These are phyloP conservation scores for Nomada lathburiana DNA, from an alignment of 2,888 invertebrate species.

Conservation along the genomic window DNA sequence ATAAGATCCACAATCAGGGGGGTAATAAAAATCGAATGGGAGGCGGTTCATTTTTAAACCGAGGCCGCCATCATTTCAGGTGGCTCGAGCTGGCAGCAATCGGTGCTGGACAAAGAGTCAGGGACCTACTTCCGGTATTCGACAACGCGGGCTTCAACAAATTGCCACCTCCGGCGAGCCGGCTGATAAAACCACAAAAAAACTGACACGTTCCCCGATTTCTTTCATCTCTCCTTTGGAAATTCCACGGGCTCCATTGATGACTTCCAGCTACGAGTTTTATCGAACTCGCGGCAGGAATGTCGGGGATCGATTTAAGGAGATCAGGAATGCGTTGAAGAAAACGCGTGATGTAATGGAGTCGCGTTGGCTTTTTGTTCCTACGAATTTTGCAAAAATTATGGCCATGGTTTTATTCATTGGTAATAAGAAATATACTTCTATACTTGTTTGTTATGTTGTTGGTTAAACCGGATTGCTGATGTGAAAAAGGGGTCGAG, in stretches of 20 bases:
- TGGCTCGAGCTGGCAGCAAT: slow-evolving; percentile 89
- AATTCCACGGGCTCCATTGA: slow-evolving; percentile 25
- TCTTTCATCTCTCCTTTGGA: slow-evolving; percentile 24
- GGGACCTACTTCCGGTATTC: slow-evolving; percentile 92
- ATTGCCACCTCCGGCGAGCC: slow-evolving; percentile 92
- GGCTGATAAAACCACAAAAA: slow-evolving; percentile 89
- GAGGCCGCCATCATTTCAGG: slow-evolving; percentile 58
- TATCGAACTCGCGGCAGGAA: slow-evolving; percentile 4
- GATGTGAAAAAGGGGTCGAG: no score
- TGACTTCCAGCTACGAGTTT: background rate
- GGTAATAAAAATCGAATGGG: slow-evolving; percentile 19
- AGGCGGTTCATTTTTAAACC: slow-evolving; percentile 47
- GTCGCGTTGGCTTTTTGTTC: slow-evolving; percentile 25
- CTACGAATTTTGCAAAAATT: background rate
- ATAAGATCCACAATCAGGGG: background rate
- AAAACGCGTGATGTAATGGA: slow-evolving; percentile 5
- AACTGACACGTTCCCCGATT: slow-evolving; percentile 75
- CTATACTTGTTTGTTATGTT: no score
- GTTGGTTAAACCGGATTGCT: no score
- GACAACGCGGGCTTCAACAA: slow-evolving; percentile 94
- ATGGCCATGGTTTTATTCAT: no score
- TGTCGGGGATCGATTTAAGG: slow-evolving; percentile 18
- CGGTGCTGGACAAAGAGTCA: slow-evolving; percentile 87
- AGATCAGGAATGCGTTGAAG: slow-evolving; percentile 20
- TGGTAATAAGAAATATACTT: no score